Evolutionary conservation across 2,113 vertebrate genomes (phyloP), one percentile per base, ranked within the genome.

Genomic region (Agapornis roseicollis): DNA sequence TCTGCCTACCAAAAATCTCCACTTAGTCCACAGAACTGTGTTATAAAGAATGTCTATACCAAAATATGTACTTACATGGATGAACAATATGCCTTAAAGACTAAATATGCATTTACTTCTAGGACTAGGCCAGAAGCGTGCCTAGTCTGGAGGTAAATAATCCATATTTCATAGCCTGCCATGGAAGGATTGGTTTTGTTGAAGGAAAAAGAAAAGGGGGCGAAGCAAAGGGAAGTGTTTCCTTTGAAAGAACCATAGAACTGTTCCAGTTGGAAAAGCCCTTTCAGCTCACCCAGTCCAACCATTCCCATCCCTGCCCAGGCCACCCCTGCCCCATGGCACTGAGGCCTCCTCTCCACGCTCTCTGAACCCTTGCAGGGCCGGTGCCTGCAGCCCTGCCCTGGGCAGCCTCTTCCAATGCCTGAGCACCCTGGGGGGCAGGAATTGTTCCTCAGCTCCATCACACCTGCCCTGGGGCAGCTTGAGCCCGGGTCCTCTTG

Each of bases 1-100:
- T 77, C 79, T 31, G 78, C 93, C 89, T 86, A 86, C 93, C 91
- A 88, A 93, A 93, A 97, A 95, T 66, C 93, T 81, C 90, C 25
- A 3, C 61, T 17, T 80, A 70, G 66, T n/a, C 95, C 95, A 92
- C 56, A 9, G 50, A 92, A 85, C 83, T 94, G 95, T 94, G 94
- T 69, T 56, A 5, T 17, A 84, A 93, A 82, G 94, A 96, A 91
- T 85, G 94, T 93, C 78, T 95, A 61, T 91, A 94, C 94, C 96
- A 95, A 97, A 97, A 93, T 47, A 47, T 56, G 39, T 92, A 86
- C 88, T 88, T 84, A 77, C 90, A 18, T 50, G 81, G 94, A 68
- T 60, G 79, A 94, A 88, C 61, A 35, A 88, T 71, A 91, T 97
- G 97, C 97, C 97, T 97, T 97, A 97, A 97, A 80, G 81, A 71